Evolutionary conservation across 2,888 invertebrate genomes (phyloP).

Genomic region (Junonia oenone): DNA sequence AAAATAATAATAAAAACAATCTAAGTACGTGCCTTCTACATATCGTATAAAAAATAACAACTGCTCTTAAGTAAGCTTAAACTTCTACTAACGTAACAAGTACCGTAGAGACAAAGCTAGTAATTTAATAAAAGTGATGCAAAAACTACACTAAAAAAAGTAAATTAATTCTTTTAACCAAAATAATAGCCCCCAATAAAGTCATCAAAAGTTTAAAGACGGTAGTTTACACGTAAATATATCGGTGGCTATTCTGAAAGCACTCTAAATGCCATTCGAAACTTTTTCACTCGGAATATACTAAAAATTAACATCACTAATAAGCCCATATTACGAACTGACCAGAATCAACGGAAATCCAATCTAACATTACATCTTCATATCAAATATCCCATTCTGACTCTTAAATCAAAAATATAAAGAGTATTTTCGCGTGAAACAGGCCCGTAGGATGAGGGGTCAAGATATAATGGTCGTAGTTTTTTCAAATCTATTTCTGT

Average conservation of each 20-base stretch:
- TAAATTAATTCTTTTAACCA: neutral
- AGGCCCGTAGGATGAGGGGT: conserved; percentile 22
- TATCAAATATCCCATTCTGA: neutral
- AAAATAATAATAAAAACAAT: too few relatives aligned
- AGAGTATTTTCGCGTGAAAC: neutral
- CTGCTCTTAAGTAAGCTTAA: too few relatives aligned
- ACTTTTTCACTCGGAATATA: conserved; percentile 56
- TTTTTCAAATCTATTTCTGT: conserved; percentile 58
- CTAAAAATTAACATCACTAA: conserved; percentile 71
- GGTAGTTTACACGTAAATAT: conserved; percentile 65
- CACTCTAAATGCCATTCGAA: conserved; percentile 66
- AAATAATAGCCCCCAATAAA: conserved; percentile 25
- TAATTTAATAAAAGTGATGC: neutral
- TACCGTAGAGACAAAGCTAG: too few relatives aligned
- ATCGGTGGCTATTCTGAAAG: conserved; percentile 65
- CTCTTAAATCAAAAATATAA: neutral
- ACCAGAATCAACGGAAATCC: conserved; percentile 40
- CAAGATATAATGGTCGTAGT: conserved; percentile 38
- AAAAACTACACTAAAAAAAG: neutral
- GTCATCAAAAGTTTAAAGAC: conserved; percentile 34
- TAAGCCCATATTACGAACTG: conserved; percentile 47
- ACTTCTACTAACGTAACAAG: too few relatives aligned
- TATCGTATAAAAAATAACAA: too few relatives aligned
- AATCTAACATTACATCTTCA: neutral
- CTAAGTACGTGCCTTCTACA: too few relatives aligned